These are phyloP conservation scores for Pteruthius melanotis DNA, from an alignment of 2,113 vertebrate species.

Conservation along the genomic window DNA sequence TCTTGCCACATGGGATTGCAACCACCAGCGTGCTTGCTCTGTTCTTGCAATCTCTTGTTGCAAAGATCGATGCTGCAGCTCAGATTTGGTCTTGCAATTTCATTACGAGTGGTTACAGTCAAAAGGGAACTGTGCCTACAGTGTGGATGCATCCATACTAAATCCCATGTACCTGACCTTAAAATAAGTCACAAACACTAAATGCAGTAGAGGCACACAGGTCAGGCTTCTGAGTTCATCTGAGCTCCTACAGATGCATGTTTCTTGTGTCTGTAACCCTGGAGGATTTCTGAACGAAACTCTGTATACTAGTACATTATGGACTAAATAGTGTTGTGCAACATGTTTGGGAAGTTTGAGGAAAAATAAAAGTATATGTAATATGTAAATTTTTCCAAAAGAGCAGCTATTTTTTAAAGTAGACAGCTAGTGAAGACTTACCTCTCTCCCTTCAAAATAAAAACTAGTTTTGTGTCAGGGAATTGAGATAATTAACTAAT, in stretches of 20 bases:
- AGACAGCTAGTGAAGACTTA: not conserved
- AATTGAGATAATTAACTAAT: not conserved
- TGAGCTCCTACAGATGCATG: not conserved
- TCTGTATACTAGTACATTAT: not conserved
- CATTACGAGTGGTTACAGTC: not conserved
- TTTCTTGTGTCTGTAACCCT: not conserved
- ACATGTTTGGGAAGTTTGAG: not conserved
- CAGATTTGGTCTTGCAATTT: not conserved
- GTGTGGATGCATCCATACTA: not conserved
- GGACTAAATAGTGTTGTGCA: not conserved
- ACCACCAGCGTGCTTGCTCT: fast-evolving
- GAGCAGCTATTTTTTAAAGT: not conserved
- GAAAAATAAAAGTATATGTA: not conserved
- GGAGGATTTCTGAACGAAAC: not conserved
- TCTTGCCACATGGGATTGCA: too few relatives aligned
- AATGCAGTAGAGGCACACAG: not conserved
- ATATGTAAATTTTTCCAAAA: not conserved
- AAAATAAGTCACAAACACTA: not conserved
- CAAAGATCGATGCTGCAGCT: fast-evolving
- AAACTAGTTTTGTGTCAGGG: not conserved
- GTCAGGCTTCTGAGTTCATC: fast-evolving
- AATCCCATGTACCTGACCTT: not conserved
- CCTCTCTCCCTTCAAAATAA: not conserved
- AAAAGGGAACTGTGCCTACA: not conserved
- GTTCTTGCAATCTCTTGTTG: not conserved